phyloP scores from a whole-genome alignment of 53 echinoderm and acorn worm genomes.

The Echinarachnius parma region DNA sequence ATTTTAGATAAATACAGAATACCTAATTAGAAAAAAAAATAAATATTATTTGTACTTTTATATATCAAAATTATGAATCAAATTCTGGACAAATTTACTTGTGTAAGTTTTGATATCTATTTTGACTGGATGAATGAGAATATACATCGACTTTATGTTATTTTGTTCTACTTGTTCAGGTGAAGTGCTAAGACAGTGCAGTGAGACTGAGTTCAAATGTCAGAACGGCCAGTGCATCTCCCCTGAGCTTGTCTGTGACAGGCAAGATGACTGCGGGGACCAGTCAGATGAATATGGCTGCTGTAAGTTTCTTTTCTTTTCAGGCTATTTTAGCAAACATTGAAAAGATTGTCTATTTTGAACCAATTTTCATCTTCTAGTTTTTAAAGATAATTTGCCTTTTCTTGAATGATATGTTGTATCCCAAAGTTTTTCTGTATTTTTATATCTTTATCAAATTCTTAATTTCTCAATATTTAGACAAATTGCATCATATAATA shows the following conservation, averaged over 20 bases:
- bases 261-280: constrained; percentile 60
- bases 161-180: constrained; percentile 12
- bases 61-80: too few species aligned
- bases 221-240: constrained; percentile 50
- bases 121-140: too few species aligned
- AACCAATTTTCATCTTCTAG: not conserved
- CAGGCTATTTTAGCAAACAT: too few species aligned
- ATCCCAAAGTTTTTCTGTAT: not conserved
- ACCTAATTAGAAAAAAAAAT: too few species aligned
- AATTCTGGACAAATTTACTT: too few species aligned
- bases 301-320: constrained; percentile 54
- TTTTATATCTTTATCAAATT: not conserved
- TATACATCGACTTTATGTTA: too few species aligned
- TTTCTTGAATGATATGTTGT: too few species aligned
- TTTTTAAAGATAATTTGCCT: not conserved
- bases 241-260: constrained; percentile 48
- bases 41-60: too few species aligned
- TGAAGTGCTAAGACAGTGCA: constrained; percentile 38
- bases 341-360: not conserved
- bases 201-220: constrained; percentile 62
- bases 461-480: too few species aligned
- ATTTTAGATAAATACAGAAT: too few species aligned
- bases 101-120: too few species aligned
- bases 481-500: too few species aligned
- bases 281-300: constrained; percentile 61